These are phyloP conservation scores for Sussaba pulchella DNA, from an alignment of 2,888 invertebrate species.

Conservation along the genomic window DNA sequence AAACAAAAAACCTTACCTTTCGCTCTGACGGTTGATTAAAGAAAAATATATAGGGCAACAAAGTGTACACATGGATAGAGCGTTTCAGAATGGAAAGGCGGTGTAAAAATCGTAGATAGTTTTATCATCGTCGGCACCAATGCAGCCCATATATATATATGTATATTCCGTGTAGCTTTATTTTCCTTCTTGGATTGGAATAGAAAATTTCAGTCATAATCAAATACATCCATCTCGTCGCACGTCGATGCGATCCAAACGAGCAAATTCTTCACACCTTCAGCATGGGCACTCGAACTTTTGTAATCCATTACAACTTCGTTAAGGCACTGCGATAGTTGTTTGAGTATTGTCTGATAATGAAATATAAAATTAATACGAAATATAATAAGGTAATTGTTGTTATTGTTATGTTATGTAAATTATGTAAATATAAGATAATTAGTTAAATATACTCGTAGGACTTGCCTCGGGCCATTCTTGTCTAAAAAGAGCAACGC, in stretches of 20 bases:
- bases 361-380: constrained; percentile 16
- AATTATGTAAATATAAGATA: too few species aligned
- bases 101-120: constrained; percentile 34
- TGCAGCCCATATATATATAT: too few species aligned
- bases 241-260: constrained; percentile 80
- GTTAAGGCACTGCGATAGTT: constrained; percentile 78
- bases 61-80: neutral
- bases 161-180: neutral
- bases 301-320: constrained; percentile 76
- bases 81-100: constrained; percentile 7
- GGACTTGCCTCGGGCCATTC: constrained; percentile 87
- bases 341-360: constrained; percentile 75
- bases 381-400: neutral
- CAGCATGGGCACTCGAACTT: constrained; percentile 74
- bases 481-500: constrained; percentile 88
- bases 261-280: constrained; percentile 77
- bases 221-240: constrained; percentile 74
- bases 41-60: too few species aligned
- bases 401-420: neutral
- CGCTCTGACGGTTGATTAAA: neutral
- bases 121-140: neutral
- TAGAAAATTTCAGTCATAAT: constrained; percentile 52
- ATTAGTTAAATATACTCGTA: too few species aligned
- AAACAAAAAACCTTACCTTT: too few species aligned
- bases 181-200: neutral